These are phyloP conservation scores for Listronotus bonariensis DNA, from an alignment of 1,140 invertebrate genomes.

Conservation along the genomic window DNA sequence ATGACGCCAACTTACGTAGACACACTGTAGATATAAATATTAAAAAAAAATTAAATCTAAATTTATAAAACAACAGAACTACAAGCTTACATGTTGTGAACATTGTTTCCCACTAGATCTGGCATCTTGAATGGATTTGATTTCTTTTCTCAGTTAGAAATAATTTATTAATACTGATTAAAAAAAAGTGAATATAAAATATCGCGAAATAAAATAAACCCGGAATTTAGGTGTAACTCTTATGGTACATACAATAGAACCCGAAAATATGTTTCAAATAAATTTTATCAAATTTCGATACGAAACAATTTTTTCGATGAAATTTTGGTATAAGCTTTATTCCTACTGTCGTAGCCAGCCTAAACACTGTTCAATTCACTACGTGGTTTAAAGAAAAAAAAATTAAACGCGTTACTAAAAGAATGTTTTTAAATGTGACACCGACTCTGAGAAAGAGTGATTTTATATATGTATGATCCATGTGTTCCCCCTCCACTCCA, in stretches of 20 bases:
- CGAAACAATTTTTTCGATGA: conserved; percentile 41
- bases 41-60: no score
- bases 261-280: conserved; percentile 52
- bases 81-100: neutral
- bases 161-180: conserved; percentile 8
- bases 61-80: conserved; percentile 15
- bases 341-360: conserved; percentile 23
- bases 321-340: conserved; percentile 40
- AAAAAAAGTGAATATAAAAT: conserved; percentile 16
- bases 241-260: conserved; percentile 54
- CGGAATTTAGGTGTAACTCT: conserved; percentile 51
- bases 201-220: neutral
- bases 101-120: conserved; percentile 38
- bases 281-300: conserved; percentile 48
- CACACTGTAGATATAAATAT: no score
- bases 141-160: no score
- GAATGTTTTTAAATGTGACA: neutral
- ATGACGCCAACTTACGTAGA: no score
- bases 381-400: conserved; percentile 11
- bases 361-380: conserved; percentile 36
- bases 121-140: conserved; percentile 47
- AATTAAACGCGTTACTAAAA: neutral
- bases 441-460: neutral
- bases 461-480: neutral
- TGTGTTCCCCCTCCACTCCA: no score